Evolutionary conservation across 23 tunicate genomes (phyloP).

Genomic region (Corella eumyota): DNA sequence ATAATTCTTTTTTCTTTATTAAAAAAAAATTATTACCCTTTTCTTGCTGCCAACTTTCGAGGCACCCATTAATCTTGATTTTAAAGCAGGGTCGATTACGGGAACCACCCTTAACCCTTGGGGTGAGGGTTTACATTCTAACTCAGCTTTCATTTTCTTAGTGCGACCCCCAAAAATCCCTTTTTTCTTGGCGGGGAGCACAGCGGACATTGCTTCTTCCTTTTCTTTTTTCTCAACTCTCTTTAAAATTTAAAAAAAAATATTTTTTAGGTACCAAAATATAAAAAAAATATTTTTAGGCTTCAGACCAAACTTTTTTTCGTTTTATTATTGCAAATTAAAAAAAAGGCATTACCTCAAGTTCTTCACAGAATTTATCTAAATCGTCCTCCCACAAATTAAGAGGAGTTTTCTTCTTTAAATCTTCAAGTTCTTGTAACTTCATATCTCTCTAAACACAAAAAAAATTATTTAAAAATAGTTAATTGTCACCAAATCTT

Average conservation of each 20-base stretch:
- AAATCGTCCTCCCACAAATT: conserved; percentile 75
- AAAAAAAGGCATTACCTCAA: conserved; percentile 45
- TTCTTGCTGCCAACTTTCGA: too few species aligned
- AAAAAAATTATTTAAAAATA: neutral
- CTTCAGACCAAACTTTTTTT: too few species aligned
- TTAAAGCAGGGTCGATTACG: conserved; percentile 25
- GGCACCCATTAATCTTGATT: conserved; percentile 3
- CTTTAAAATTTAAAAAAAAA: conserved; percentile 20
- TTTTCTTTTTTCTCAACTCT: conserved; percentile 77
- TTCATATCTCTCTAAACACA: conserved; percentile 55
- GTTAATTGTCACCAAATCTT: neutral
- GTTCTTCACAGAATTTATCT: conserved; percentile 62
- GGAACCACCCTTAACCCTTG: conserved; percentile 41
- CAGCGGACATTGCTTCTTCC: conserved; percentile 46
- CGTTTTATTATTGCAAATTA: neutral
- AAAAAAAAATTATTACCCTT: too few species aligned
- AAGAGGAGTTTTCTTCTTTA: conserved; percentile 58
- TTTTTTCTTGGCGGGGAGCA: conserved; percentile 16
- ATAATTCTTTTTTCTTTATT: too few species aligned
- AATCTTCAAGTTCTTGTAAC: conserved; percentile 53
- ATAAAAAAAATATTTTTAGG: too few species aligned
- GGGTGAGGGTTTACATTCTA: conserved; percentile 54
- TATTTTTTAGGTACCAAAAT: too few species aligned
- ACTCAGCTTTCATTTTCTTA: conserved; percentile 15
- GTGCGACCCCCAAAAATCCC: conserved; percentile 36